Evolutionary conservation across 2,113 vertebrate species (phyloP).

Genomic region (Cyanistes caeruleus): DNA sequence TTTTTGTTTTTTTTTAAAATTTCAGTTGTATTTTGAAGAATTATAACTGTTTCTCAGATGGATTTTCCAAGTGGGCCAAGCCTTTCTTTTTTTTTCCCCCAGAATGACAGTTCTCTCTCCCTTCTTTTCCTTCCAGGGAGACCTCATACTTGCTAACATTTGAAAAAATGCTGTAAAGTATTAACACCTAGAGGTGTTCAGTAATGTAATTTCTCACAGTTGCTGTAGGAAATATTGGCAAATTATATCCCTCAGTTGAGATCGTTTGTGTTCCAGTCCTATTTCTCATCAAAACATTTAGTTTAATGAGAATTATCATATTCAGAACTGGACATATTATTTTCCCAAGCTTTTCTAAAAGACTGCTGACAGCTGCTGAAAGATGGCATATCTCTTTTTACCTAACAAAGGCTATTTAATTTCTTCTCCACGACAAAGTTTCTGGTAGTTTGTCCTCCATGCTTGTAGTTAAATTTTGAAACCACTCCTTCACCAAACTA

Average conservation of each 20-base stretch:
- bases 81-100: neutral
- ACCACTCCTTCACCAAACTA: neutral
- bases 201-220: neutral
- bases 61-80: neutral
- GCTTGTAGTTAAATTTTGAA: neutral
- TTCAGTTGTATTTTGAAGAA: neutral
- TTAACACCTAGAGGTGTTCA: neutral
- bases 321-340: neutral
- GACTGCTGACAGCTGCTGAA: neutral
- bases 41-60: neutral
- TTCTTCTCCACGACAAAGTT: neutral
- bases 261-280: neutral
- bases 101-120: neutral
- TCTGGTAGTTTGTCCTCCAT: neutral
- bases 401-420: neutral
- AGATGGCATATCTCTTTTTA: neutral
- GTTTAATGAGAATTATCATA: neutral
- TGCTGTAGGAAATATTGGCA: neutral
- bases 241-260: neutral
- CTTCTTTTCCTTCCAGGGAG: neutral
- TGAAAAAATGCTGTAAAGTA: neutral
- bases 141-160: neutral
- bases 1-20: too few species aligned
- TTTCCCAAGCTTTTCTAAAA: neutral
- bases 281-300: neutral